phyloP scores from a whole-genome alignment of 2,113 vertebrate species.

The Xenus cinereus region DNA sequence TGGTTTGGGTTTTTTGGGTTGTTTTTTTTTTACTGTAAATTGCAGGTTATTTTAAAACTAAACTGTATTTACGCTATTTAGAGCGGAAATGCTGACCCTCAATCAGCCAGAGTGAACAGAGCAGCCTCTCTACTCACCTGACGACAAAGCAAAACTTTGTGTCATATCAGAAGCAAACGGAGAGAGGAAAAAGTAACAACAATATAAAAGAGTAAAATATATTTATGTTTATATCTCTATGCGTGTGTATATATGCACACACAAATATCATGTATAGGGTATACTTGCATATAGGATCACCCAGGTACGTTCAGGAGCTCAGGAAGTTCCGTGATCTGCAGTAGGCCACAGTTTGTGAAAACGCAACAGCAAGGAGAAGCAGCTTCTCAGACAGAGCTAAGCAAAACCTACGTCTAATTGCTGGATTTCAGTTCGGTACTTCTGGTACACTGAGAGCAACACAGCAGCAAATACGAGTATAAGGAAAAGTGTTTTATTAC shows the following conservation, averaged over 20 bases:
- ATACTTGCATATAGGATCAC: background rate
- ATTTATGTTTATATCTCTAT: background rate
- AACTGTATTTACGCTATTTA: background rate
- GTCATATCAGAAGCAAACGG: background rate
- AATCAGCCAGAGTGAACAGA: background rate
- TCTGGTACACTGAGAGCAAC: background rate
- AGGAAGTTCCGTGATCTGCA: background rate
- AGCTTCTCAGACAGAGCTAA: background rate
- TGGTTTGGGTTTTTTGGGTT: background rate
- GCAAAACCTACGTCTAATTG: background rate
- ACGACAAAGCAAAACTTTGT: background rate
- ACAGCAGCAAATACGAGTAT: accelerated
- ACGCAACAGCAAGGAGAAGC: background rate
- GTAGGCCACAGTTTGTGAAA: background rate
- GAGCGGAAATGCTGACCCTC: background rate
- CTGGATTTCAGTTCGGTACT: background rate
- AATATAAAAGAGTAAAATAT: background rate
- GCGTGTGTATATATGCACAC: too few species aligned
- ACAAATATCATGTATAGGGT: accelerated
- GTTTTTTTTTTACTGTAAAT: background rate
- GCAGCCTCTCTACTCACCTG: background rate
- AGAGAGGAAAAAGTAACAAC: background rate
- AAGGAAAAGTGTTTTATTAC: slow-evolving; percentile 59
- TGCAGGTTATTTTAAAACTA: background rate
- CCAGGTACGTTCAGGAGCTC: background rate